Conservation (phyloP, 2,113 vertebrate species). For the Sylvia atricapilla region DNA sequence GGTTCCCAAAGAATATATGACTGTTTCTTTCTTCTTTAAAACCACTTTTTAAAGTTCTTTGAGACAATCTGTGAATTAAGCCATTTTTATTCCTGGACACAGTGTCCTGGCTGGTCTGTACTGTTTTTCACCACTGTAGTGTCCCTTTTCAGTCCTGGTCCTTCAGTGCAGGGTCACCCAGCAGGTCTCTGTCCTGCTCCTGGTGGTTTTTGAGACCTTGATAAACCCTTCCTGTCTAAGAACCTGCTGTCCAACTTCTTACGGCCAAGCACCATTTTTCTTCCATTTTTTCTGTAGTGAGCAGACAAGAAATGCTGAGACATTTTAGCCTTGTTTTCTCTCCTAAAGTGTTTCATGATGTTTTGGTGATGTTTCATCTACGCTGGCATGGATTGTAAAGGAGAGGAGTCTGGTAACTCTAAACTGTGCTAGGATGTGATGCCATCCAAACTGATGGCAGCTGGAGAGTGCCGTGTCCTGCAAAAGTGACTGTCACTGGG, state of each 20-base stretch:
- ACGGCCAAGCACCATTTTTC: not conserved
- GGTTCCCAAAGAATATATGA: not conserved
- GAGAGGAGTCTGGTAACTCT: not conserved
- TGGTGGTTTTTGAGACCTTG: not conserved
- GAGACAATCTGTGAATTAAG: not conserved
- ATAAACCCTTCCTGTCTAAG: not conserved
- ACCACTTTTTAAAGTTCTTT: not conserved
- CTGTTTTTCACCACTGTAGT: not conserved
- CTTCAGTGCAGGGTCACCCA: not conserved
- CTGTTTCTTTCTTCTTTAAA: not conserved
- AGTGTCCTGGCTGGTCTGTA: not conserved
- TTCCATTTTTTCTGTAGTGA: not conserved
- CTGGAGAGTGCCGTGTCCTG: not conserved
- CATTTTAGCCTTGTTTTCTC: not conserved
- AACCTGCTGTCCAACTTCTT: not conserved
- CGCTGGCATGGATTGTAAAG: not conserved
- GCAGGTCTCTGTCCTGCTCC: not conserved
- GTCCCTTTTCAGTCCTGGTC: not conserved
- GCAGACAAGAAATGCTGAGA: not conserved
- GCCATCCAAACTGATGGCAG: not conserved
- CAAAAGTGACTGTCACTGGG: not conserved
- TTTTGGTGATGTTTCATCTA: not conserved
- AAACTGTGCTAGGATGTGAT: not conserved
- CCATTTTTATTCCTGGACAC: not conserved
- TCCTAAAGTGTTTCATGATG: not conserved